These are phyloP conservation scores for Scomberomorus guttatus DNA, from an alignment of 2,797 vertebrate genomes.

Conservation along the genomic window DNA sequence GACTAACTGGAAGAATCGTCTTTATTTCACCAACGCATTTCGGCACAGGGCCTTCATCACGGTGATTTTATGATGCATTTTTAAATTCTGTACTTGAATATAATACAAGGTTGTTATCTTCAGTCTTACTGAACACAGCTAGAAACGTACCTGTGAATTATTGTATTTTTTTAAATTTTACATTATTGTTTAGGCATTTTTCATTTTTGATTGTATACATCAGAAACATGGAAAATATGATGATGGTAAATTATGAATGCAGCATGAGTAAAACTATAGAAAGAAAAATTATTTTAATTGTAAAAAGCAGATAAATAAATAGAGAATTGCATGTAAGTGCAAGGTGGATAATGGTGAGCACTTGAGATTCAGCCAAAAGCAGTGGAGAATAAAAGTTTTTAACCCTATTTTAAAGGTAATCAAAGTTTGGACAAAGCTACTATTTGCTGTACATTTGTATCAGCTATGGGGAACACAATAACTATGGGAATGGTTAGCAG, in stretches of 20 bases:
- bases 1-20: neutral
- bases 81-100: neutral
- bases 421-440: neutral
- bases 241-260: too few relatives aligned
- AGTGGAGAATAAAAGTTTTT: neutral
- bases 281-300: neutral
- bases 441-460: neutral
- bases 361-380: constrained; percentile 6
- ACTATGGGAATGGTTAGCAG: neutral
- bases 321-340: neutral
- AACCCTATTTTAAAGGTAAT: constrained; percentile 24
- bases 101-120: too few relatives aligned
- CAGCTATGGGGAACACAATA: neutral
- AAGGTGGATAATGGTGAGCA: neutral
- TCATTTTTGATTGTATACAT: neutral
- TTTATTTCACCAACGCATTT: neutral
- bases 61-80: neutral
- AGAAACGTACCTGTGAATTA: neutral
- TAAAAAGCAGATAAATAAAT: neutral
- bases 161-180: neutral
- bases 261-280: too few relatives aligned
- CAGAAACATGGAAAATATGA: too few relatives aligned
- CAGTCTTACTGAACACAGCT: too few relatives aligned
- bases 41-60: neutral
- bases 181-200: neutral